Evolutionary conservation across 2,888 invertebrate species (phyloP), one percentile per base, ranked within the genome.

Genomic region (Catocala fraxini): DNA sequence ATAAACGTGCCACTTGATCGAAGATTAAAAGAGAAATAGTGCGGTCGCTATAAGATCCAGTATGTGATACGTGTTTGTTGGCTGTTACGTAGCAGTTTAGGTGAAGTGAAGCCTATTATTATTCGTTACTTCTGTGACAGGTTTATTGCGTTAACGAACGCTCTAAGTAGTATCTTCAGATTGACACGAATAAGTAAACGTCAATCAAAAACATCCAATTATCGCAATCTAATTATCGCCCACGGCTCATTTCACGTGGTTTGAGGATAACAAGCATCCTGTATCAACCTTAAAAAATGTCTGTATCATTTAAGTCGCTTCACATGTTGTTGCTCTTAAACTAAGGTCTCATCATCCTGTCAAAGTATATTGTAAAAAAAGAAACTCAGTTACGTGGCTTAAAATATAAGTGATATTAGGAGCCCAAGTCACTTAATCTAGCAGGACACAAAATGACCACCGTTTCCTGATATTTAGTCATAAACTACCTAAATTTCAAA

Each of bases 161-260:
- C 34, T 4, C 6, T 56, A 51, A 49, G 12, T 42, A 49, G 43
- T 43, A 51, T 57, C 57, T 43, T 34, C n/a, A 43, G 33, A 49
- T 43, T 51, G 57, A 51, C 57, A 51, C n/a, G 45, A 57, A 51
- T 49, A 49, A 51, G 45, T 48, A 42, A 49, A 51, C 57, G 57
- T 51, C 57, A 57, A 57, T 57, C 51, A 51, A 43, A 57, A n/a
- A 34, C 46, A 11, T 43, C 13, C 11, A 33, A 51, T 34, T 12
- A 34, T 13, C 43, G 12, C 42, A 13, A 42, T 6, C 42, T 25
- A 12, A 10, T 33, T 5, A 5, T 15, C 11, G 35, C 51, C 51
- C 5, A 13, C 39, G 25, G 25, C 41, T 51, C 35, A 6, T 39
- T n/a, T 33, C 34, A 34, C 7, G 46, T 46, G 46, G 25, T 25